Conservation (phyloP, 2,113 vertebrate species). For the Austrofundulus limnaeus region DNA sequence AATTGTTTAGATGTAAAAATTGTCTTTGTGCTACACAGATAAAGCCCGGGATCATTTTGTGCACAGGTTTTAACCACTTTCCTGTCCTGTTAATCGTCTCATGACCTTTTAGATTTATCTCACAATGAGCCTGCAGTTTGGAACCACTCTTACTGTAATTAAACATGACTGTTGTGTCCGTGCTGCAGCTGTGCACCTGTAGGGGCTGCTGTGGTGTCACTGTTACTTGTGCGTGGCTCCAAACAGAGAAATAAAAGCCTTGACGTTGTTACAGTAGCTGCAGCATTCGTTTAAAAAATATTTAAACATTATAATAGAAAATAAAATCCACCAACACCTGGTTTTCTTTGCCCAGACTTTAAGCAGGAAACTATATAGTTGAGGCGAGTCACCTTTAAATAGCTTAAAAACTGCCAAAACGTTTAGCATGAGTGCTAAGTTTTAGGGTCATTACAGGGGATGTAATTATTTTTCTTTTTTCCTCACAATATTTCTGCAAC, state of each 20-base stretch:
- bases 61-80: not conserved
- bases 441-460: conserved; percentile 40
- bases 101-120: conserved; percentile 17
- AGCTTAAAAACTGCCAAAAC: conserved; percentile 32
- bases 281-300: conserved; percentile 52
- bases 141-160: conserved; percentile 27
- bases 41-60: not conserved
- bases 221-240: conserved; percentile 3
- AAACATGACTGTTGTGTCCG: conserved; percentile 2
- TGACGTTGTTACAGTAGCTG: conserved; percentile 43
- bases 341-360: conserved; percentile 50
- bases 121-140: conserved; percentile 1
- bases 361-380: conserved; percentile 31
- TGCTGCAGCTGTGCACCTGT: conserved; percentile 28
- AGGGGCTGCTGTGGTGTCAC: conserved; percentile 68
- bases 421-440: not conserved
- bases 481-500: not conserved
- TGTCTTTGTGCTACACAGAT: no score
- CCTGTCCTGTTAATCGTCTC: conserved; percentile 7
- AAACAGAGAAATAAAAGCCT: conserved; percentile 19
- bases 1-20: no score
- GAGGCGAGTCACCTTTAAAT: conserved; percentile 17
- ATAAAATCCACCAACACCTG: conserved; percentile 43
- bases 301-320: conserved; percentile 30
- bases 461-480: not conserved